Percentiles rank a stretch among this genome's conserved stretches.
Evolutionary conservation across 2,113 vertebrate genomes (phyloP).

Genomic region (Rhinolophus sinicus): DNA sequence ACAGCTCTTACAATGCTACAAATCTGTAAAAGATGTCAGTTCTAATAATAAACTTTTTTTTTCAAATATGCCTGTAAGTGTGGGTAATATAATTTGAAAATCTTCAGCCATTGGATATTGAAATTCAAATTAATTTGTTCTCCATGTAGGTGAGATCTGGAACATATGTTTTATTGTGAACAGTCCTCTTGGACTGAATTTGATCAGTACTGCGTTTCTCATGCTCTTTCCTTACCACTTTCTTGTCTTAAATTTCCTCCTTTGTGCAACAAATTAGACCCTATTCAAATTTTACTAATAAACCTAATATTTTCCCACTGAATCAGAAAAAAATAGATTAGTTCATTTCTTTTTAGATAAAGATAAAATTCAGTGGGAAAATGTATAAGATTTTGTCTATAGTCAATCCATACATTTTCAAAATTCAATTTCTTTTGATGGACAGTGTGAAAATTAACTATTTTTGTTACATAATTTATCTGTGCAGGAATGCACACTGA

Average conservation of each 20-base stretch:
- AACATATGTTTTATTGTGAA: not conserved
- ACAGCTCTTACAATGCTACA: not conserved
- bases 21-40: not conserved
- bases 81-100: not conserved
- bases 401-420: not conserved
- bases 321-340: not conserved
- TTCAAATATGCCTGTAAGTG: not conserved
- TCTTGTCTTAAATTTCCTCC: slow-evolving; percentile 12
- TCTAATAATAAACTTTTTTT: not conserved
- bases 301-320: not conserved
- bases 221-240: not conserved
- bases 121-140: not conserved
- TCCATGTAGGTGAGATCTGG: not conserved
- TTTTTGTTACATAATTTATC: not conserved
- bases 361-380: not conserved
- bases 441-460: not conserved
- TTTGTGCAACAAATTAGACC: not conserved
- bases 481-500: not conserved
- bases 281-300: slow-evolving; percentile 4
- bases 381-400: not conserved
- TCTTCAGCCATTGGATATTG: not conserved
- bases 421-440: not conserved
- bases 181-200: not conserved
- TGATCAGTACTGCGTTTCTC: not conserved
- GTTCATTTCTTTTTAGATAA: not conserved